phyloP scores from a whole-genome alignment of 2,888 invertebrate genomes.

The Rhingia rostrata region DNA sequence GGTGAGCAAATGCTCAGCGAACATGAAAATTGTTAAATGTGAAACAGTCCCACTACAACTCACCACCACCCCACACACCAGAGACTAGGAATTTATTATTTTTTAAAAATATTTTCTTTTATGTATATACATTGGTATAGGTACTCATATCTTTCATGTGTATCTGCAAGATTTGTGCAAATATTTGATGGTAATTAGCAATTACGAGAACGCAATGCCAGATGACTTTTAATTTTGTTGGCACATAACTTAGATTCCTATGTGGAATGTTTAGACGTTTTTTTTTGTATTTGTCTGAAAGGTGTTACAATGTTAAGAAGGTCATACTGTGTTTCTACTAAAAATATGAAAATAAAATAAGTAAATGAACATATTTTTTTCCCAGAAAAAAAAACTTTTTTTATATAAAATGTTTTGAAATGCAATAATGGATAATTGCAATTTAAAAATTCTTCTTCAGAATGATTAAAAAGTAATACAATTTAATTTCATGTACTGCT shows the following conservation, averaged over 20 bases:
- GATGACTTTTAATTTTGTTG: constrained; percentile 67
- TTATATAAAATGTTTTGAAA: too few relatives aligned
- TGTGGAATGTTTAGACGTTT: constrained; percentile 34
- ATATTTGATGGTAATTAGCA: constrained; percentile 69
- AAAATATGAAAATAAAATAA: neutral
- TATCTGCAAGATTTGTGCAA: constrained; percentile 59
- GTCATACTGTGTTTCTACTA: constrained; percentile 10
- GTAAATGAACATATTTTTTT: too few relatives aligned
- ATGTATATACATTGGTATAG: neutral
- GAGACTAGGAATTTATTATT: constrained; percentile 9
- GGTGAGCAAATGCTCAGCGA: constrained; percentile 63
- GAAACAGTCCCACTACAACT: constrained; percentile 41
- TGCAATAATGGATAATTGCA: too few relatives aligned
- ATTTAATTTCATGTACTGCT: too few relatives aligned
- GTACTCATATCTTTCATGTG: constrained; percentile 7
- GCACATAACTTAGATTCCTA: constrained; percentile 62
- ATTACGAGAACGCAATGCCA: constrained; percentile 62
- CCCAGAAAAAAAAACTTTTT: too few relatives aligned
- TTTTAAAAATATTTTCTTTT: constrained; percentile 3
- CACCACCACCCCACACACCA: constrained; percentile 30
- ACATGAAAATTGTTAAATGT: constrained; percentile 61
- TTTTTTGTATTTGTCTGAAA: constrained; percentile 12
- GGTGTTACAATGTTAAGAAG: constrained; percentile 29
- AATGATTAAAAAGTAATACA: too few relatives aligned
- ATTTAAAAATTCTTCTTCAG: too few relatives aligned